Base-by-base conservation (phyloP, 2,888 invertebrate genomes). In the Hylaea fasciaria region DNA sequence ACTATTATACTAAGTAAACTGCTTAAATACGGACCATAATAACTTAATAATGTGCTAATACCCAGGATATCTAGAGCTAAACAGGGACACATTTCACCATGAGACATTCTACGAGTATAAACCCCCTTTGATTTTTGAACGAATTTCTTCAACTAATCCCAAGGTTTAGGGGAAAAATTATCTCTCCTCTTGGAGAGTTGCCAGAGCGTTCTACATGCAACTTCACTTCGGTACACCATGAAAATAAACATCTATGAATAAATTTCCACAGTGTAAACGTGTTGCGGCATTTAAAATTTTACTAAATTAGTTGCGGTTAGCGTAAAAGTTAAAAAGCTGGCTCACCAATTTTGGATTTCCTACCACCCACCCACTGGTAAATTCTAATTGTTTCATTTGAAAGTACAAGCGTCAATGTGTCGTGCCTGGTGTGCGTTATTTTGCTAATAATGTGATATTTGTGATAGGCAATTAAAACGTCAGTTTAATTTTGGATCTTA, bases 311-410 rank as follows among this genome's bases (percentile, higher is more conserved):
- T 68, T 45, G 16, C 12, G n/a, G 50, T 39, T 32, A 53, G 37
- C 49, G 49, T 54, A 62, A 59, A 9, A 56, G 62, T 60, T 64
- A 39, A 65, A 55, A 95, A 95, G 91, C 95, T 96, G 96, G 96
- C 96, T 93, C 96, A 96, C 90, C 96, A 96, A 93, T 96, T 96
- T 93, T 96, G 96, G 96, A 96, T 96, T 84, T 96, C 96, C 66
- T 96, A 95, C 91, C 95, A 96, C 93, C 96, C 96, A 80, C 95
- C 95, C 78, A 95, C 95, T 92, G 95, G 95, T 91, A 80, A 90
- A 32, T 47, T 22, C 32, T 12, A 41, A 28, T 35, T 22, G 40
- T 41, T 17, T 41, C 16, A 9, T 11, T 43, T 40, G 28, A 22
- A 22, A 22, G 22, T 13, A 14, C 9, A 40, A 13, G 13, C 45